phyloP scores from a whole-genome alignment of 2,113 vertebrate species.

The Athene cunicularia region DNA sequence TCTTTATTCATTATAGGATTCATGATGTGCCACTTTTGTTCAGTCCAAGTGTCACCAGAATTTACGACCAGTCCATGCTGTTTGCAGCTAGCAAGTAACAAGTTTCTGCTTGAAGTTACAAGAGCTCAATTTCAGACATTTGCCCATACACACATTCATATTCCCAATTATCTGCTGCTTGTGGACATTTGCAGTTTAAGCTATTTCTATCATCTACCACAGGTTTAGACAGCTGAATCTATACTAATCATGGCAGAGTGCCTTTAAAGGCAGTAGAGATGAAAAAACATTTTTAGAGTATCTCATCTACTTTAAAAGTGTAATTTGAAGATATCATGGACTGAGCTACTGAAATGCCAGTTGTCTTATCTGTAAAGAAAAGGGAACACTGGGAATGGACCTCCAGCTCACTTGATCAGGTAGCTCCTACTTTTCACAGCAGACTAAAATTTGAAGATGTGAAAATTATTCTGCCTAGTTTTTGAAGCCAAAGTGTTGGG shows the following conservation, averaged over 20 bases:
- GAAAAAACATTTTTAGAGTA: background rate
- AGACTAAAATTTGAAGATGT: background rate
- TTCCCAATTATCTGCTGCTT: background rate
- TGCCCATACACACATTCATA: accelerated
- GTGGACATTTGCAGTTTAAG: background rate
- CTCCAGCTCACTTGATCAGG: background rate
- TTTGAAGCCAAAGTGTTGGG: background rate
- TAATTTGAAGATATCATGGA: background rate
- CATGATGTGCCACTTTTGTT: background rate
- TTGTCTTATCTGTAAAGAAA: background rate
- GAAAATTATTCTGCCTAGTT: background rate
- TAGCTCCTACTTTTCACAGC: background rate
- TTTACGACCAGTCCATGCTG: accelerated
- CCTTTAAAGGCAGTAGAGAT: background rate
- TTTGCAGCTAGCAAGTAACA: background rate
- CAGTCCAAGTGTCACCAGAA: background rate
- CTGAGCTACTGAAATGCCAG: background rate
- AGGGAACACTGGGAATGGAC: background rate
- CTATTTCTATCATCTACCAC: background rate
- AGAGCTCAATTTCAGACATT: background rate
- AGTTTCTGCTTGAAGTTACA: background rate
- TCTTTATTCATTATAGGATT: background rate
- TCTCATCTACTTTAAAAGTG: background rate
- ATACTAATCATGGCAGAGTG: background rate
- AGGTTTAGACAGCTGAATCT: background rate